phyloP scores from a whole-genome alignment of 2,888 invertebrate genomes.

The Chymomyza fuscimana region DNA sequence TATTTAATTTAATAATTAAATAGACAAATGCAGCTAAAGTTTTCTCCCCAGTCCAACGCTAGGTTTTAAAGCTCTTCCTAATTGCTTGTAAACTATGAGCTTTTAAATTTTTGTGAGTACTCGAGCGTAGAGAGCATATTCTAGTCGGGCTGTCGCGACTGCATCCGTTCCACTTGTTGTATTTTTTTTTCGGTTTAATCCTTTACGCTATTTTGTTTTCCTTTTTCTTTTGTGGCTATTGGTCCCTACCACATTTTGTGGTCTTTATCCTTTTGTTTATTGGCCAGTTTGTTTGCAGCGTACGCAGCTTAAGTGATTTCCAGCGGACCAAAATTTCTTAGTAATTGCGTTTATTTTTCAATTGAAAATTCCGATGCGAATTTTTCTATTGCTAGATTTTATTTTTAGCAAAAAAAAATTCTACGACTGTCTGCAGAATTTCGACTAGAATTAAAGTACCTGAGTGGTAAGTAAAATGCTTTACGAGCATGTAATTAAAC shows the following conservation, averaged over 20 bases:
- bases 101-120: no score
- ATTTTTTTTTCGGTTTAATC: not conserved
- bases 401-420: not conserved
- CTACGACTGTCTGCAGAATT: not conserved
- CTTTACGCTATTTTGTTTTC: slow-evolving; percentile 31
- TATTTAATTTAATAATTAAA: no score
- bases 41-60: no score
- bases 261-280: not conserved
- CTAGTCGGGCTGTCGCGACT: no score
- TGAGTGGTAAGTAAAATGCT: slow-evolving; percentile 1
- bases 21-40: no score
- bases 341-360: slow-evolving; percentile 32
- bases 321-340: slow-evolving; percentile 15
- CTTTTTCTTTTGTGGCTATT: slow-evolving; percentile 23
- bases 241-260: not conserved
- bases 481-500: slow-evolving; percentile 50
- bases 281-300: not conserved
- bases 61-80: no score
- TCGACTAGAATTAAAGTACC: not conserved
- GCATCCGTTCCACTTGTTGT: not conserved
- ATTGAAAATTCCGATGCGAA: slow-evolving; percentile 14
- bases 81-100: no score
- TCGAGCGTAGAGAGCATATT: no score
- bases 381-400: not conserved
- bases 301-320: slow-evolving; percentile 45